phyloP scores from a whole-genome alignment of 92 coral and sea anemone genomes.

The Montipora capitata region DNA sequence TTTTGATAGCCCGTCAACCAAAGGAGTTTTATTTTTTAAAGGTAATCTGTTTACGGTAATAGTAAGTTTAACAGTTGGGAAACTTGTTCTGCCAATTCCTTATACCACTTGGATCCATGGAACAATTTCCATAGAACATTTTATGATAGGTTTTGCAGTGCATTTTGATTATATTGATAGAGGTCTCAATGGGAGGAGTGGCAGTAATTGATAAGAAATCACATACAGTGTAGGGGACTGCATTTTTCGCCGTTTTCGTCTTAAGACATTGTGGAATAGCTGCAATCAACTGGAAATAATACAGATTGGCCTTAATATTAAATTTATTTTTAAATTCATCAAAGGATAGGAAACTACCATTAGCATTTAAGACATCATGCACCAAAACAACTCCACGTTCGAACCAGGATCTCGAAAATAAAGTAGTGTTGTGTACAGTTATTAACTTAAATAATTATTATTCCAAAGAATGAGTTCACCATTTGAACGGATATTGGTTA shows the following conservation, averaged over 20 bases:
- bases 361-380: background rate
- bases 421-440: too few relatives aligned
- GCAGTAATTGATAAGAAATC: background rate
- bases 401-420: background rate
- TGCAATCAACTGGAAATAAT: constrained; percentile 1
- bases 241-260: background rate
- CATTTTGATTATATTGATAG: background rate
- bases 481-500: too few relatives aligned
- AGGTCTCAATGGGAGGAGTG: background rate
- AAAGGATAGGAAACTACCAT: background rate
- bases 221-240: background rate
- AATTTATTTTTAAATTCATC: background rate
- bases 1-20: too few relatives aligned
- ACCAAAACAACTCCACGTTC: background rate
- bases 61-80: too few relatives aligned
- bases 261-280: background rate
- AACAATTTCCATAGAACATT: background rate
- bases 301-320: background rate
- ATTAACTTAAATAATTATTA: too few relatives aligned
- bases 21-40: too few relatives aligned
- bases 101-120: too few relatives aligned
- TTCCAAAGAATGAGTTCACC: too few relatives aligned
- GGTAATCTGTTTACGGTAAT: too few relatives aligned
- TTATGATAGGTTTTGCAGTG: background rate
- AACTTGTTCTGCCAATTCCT: too few relatives aligned